Base-by-base conservation (phyloP, 2,797 vertebrate species). In the Chaunax sp. region DNA sequence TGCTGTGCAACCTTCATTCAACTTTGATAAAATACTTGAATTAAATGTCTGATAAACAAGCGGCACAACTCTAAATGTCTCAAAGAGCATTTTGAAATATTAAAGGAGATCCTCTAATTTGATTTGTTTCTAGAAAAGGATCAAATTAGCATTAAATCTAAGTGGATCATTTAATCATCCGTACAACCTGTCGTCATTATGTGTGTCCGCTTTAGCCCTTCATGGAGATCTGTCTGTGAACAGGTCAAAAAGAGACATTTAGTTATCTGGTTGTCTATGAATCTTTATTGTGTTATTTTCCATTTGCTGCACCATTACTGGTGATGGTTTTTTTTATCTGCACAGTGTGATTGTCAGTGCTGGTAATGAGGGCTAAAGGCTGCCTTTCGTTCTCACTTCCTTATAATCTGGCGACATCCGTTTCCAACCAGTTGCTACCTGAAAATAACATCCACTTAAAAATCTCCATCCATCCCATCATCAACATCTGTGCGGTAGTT, bases 71-170 rank as follows among this genome's bases (percentile, higher is more conserved):
- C 38, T 72, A 30, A 68, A 37, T 44, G 75, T 73, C n/a, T 83
- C 73, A 59, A 38, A 64, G 69, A 59, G 13, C 70, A 35, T 79
- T 78, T 76, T 76, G 38, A 83, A 77, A 76, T 64, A 81, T 80
- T 61, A 80, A 40, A 18, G 28, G 57, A 74, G 53, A 44, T 22
- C 50, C 55, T 75, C 45, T 78, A 66, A 85, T 82, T 61, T n/a
- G 43, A 88, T 88, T 86, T 81, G 43, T 69, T 62, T 65, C 18
- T 47, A 51, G 28, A 82, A 78, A 69, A n/a, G 77, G 23, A 83
- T 87, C 25, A 54, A 74, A 86, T 84, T 80, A 85, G 56, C 62
- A 78, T 86, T 86, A 80, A 78, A 81, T 84, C 69, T 63, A 63
- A 54, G 35, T 20, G 20, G 59, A 57, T 46, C 56, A 80, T 85